These are phyloP conservation scores for Sebastes schlegelii DNA, from an alignment of 2,113 vertebrate species.

Conservation along the genomic window DNA sequence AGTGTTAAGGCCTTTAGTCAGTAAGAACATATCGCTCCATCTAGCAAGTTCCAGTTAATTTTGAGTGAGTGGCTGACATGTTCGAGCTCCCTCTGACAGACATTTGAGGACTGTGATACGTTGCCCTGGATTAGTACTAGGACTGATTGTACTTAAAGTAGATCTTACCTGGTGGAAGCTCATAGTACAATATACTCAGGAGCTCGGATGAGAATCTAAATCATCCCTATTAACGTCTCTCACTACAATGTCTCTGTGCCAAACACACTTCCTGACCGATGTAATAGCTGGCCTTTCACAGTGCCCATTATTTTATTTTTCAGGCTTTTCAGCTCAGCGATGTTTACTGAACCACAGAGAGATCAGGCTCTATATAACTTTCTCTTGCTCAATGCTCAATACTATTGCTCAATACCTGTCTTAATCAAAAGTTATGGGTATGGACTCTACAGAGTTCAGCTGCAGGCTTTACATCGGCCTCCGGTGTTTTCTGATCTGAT, in stretches of 20 bases:
- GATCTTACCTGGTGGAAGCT: neutral
- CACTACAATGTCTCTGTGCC: neutral
- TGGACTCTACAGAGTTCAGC: neutral
- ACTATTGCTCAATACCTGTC: neutral
- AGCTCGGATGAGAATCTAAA: neutral
- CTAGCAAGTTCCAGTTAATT: no score
- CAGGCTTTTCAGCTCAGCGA: neutral
- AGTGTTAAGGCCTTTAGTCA: no score
- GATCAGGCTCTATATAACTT: neutral
- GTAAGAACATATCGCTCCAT: no score
- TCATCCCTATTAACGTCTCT: neutral
- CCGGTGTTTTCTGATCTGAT: neutral
- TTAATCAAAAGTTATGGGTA: constrained; percentile 10
- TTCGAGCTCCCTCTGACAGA: neutral
- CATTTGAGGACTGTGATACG: neutral
- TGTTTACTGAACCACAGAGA: constrained; percentile 1
- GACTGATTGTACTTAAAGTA: neutral
- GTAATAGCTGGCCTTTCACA: neutral
- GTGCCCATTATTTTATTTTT: neutral
- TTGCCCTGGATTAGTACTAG: neutral
- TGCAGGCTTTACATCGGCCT: constrained; percentile 1
- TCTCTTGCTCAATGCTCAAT: no score
- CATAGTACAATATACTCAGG: neutral
- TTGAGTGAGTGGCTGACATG: neutral
- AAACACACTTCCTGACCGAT: neutral